A percentile compares a stretch with the other conserved stretches of the same genome.
These are phyloP conservation scores for Muscicapa striata DNA, from an alignment of 2,797 vertebrate genomes.

Conservation along the genomic window DNA sequence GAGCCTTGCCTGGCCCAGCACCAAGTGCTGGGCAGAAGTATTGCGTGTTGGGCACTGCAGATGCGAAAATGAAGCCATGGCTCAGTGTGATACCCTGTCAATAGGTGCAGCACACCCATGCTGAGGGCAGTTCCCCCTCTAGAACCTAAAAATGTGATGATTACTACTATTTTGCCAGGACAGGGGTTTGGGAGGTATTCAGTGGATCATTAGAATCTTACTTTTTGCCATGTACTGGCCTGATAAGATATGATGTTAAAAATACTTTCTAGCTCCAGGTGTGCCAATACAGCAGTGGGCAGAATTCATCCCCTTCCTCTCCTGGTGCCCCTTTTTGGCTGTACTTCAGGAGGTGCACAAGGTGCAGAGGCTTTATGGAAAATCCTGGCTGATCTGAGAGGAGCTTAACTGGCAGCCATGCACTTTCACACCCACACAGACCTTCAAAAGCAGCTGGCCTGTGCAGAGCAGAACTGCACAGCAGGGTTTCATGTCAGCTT, in stretches of 20 bases:
- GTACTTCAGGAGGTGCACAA: not conserved
- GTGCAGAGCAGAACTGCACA: not conserved
- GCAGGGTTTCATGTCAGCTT: not conserved
- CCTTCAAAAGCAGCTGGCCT: not conserved
- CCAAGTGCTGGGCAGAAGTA: not conserved
- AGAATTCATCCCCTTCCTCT: not conserved
- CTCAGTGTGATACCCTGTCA: too few species aligned
- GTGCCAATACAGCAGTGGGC: not conserved
- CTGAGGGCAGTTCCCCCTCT: not conserved
- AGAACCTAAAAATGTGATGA: not conserved
- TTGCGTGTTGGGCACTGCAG: rapidly evolving
- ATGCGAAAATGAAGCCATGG: rapidly evolving
- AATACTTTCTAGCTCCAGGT: not conserved
- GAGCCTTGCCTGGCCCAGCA: not conserved
- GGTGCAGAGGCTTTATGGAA: not conserved
- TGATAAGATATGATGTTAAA: not conserved
- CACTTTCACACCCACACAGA: not conserved
- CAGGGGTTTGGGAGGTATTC: rapidly evolving
- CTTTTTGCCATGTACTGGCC: not conserved
- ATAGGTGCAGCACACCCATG: rapidly evolving
- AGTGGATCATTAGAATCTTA: not conserved
- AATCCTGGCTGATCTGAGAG: not conserved
- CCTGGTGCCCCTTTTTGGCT: not conserved
- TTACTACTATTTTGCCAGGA: not conserved
- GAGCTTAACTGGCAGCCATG: rapidly evolving